Percentiles rank a stretch among this genome's conserved stretches.
Conservation (phyloP, 2,797 vertebrate species). For the Allobates femoralis region DNA sequence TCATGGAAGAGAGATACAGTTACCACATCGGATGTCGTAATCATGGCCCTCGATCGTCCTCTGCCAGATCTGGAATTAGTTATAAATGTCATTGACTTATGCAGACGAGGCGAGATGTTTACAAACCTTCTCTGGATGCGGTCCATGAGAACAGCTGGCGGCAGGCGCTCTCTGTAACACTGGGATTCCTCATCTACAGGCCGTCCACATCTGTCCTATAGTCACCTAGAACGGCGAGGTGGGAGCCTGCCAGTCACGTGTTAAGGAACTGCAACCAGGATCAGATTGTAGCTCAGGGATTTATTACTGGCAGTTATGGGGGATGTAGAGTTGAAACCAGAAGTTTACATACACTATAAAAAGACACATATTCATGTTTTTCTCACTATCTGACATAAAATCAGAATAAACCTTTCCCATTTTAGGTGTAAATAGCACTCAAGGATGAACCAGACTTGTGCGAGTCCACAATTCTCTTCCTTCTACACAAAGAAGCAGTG, state of each 20-base stretch:
- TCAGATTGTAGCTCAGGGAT: not conserved
- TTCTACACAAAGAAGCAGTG: too few species aligned
- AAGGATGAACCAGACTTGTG: too few species aligned
- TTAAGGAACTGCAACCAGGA: not conserved
- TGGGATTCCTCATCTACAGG: not conserved
- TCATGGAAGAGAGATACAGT: constrained; percentile 43
- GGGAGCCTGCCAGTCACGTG: too few species aligned
- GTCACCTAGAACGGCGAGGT: not conserved
- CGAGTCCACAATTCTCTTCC: too few species aligned
- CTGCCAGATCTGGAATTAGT: constrained; percentile 52
- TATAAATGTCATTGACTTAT: constrained; percentile 59
- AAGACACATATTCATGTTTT: too few species aligned
- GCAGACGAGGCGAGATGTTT: constrained; percentile 55
- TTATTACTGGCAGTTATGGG: too few species aligned
- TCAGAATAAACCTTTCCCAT: too few species aligned
- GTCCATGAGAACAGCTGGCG: constrained; percentile 56
- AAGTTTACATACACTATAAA: too few species aligned
- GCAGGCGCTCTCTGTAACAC: constrained; percentile 32
- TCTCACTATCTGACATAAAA: too few species aligned
- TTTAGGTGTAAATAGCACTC: too few species aligned
- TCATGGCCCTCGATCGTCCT: constrained; percentile 45
- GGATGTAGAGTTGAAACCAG: too few species aligned
- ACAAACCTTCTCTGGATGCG: constrained; percentile 43
- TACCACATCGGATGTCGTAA: constrained; percentile 58
- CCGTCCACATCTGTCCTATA: not conserved